These are phyloP conservation scores for Drosophila mimetica DNA, from an alignment of 2,888 invertebrate species.

Conservation along the genomic window DNA sequence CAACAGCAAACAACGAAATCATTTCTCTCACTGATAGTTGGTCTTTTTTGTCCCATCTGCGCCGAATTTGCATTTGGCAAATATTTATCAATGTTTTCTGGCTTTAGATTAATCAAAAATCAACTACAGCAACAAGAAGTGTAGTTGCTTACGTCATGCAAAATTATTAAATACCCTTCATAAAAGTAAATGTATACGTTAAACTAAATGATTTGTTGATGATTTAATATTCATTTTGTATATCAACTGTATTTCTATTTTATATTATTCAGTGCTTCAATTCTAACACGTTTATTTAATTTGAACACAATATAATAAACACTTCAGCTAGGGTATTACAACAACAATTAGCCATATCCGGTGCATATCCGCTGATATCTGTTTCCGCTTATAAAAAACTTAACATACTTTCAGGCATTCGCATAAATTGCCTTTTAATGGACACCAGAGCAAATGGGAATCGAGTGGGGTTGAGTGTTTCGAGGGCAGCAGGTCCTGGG, in stretches of 20 bases:
- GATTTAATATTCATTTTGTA: background rate
- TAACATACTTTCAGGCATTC: constrained; percentile 44
- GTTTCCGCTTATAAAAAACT: constrained; percentile 34
- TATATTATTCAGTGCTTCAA: no score
- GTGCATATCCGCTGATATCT: constrained; percentile 15
- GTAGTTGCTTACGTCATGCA: no score
- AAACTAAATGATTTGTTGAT: background rate
- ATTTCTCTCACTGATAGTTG: constrained; percentile 16
- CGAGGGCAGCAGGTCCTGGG: constrained; percentile 1
- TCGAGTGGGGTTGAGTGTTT: constrained; percentile 8
- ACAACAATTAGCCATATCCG: constrained; percentile 45
- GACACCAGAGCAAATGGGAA: constrained; percentile 19
- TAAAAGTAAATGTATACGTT: background rate
- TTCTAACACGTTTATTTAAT: background rate
- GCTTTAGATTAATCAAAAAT: constrained; percentile 49
- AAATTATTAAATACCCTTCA: background rate
- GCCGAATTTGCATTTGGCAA: constrained; percentile 35
- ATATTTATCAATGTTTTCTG: constrained; percentile 42
- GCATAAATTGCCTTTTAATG: constrained; percentile 55
- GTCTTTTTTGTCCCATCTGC: constrained; percentile 8
- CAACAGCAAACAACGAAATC: constrained; percentile 33
- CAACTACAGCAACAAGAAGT: constrained; percentile 11
- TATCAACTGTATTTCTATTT: no score
- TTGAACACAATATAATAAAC: background rate
- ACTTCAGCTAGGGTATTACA: constrained; percentile 17